Evolutionary conservation across 2,797 vertebrate species (phyloP).

Genomic region (Poecilia wingei): DNA sequence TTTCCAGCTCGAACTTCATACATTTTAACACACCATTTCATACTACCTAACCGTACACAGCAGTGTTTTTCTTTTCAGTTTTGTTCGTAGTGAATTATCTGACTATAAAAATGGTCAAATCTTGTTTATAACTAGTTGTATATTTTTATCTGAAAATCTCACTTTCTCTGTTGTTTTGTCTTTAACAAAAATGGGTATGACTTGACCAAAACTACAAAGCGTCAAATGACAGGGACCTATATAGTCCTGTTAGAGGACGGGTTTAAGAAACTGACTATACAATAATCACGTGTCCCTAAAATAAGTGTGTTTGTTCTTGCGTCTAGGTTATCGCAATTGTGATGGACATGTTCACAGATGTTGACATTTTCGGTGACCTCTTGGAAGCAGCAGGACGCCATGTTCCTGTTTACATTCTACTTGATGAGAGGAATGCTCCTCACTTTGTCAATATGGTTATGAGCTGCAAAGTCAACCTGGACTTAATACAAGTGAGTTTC

Average conservation of each 20-base stretch:
- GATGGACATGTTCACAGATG: conserved; percentile 96
- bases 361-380: conserved; percentile 93
- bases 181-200: not conserved
- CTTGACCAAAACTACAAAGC: not conserved
- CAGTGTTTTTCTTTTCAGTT: not conserved
- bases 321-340: conserved; percentile 93
- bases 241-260: not conserved
- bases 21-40: not conserved
- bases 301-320: conserved; percentile 26
- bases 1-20: not conserved
- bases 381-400: conserved; percentile 89
- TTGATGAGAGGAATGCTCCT: conserved; percentile 91
- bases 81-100: not conserved
- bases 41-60: not conserved
- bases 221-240: not conserved
- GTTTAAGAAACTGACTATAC: not conserved
- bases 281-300: not conserved
- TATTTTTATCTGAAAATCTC: not conserved
- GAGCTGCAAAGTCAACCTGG: conserved; percentile 92
- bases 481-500: conserved; percentile 88
- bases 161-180: not conserved
- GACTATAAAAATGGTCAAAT: not conserved
- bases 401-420: conserved; percentile 92
- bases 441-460: conserved; percentile 91
- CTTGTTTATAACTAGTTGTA: not conserved